Base-by-base conservation (phyloP, 2,888 invertebrate species). In the Eupithecia exiguata region DNA sequence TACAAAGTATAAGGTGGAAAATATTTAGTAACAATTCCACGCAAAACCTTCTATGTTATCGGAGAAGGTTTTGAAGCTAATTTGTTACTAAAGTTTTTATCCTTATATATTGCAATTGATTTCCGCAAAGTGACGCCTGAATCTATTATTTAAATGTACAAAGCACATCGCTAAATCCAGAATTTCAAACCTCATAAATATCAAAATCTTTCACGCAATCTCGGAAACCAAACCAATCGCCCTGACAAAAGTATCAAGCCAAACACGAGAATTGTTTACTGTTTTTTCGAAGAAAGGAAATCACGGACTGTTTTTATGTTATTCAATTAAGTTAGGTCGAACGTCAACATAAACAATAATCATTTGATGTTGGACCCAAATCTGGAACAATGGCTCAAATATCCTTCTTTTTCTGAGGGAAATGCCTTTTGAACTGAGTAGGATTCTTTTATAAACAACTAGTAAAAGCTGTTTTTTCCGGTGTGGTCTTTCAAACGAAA, bases 261-360 rank as follows among this genome's bases (percentile, higher is more conserved):
- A 71, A 69, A 65, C 58, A 67, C 1, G 35, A 63, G 49, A 75
- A 75, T 71, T 70, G 70, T 38, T 75, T 70, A 70, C 66, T 75
- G 68, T 75, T 74, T 66, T 63, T 75, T 72, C 70, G 66, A 79
- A 73, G 68, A 70, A 75, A 76, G 71, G 69, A 78, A 80, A 79
- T 77, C 70, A 75, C 53, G 72, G 68, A 38, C 67, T 74, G 70
- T 72, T 77, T 76, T 80, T 68, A 68, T 78, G 70, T 74, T 74
- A 76, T 78, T 76, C 72, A 69, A 76, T 77, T 77, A 78, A 68
- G 72, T 72, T 75, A 73, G 72, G 74, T 66, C 68, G 40, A 58
- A 74, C 69, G 65, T 75, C 69, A 78, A 74, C 74, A 71, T 62
- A 75, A 74, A 77, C 76, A 79, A 78, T 74, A 76, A 71, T 71